Percentiles rank a stretch among this genome's conserved stretches.
Conservation (phyloP, 2,797 vertebrate genomes). For the Chaetodon trifasciatus region DNA sequence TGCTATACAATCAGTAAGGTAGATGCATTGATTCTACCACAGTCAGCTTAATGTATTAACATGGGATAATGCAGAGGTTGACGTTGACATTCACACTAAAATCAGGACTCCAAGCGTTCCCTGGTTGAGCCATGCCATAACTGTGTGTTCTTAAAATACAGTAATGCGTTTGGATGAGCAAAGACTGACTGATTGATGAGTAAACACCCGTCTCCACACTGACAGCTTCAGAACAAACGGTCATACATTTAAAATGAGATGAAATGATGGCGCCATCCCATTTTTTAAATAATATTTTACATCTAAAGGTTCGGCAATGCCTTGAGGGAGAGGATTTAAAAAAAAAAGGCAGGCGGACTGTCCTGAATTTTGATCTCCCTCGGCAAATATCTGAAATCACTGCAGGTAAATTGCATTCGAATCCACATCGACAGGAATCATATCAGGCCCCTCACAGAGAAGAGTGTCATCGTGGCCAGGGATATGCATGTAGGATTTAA, state of each 20-base stretch:
- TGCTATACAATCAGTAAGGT: conserved; percentile 64
- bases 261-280: conserved; percentile 56
- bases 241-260: conserved; percentile 53
- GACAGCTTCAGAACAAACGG: conserved; percentile 38
- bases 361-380: conserved; percentile 36
- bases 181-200: conserved; percentile 22
- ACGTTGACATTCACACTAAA: conserved; percentile 40
- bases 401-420: conserved; percentile 43
- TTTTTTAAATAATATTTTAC: conserved; percentile 68
- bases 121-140: conserved; percentile 28
- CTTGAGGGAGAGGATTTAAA: conserved; percentile 27
- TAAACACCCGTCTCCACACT: conserved; percentile 34
- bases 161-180: conserved; percentile 45
- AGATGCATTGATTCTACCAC: conserved; percentile 47
- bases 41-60: conserved; percentile 59
- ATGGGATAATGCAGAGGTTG: conserved; percentile 38
- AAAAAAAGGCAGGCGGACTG: conserved; percentile 20
- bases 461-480: conserved; percentile 43
- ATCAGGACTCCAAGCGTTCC: conserved; percentile 37
- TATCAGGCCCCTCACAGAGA: conserved; percentile 54
- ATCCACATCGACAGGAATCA: conserved; percentile 70
- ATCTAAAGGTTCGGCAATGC: conserved; percentile 65
- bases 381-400: conserved; percentile 34
- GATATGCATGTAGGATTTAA: conserved; percentile 72
- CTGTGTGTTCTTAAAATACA: conserved; percentile 34